A percentile compares a stretch with the other conserved stretches of the same genome.
Evolutionary conservation across 2,888 invertebrate genomes (phyloP).

Genomic region (Latrodectus elegans): DNA sequence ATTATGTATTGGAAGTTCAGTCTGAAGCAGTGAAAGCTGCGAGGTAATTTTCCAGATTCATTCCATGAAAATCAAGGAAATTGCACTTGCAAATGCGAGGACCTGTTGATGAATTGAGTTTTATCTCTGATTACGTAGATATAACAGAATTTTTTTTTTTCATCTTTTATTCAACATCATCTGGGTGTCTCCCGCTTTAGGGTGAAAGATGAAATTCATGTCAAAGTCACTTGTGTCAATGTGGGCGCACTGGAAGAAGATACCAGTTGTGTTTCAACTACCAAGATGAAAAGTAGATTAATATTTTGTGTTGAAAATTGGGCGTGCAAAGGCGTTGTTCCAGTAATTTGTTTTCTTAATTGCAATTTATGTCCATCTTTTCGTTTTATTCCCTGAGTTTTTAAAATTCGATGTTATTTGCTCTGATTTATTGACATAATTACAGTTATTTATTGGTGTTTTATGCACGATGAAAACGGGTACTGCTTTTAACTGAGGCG

Average conservation of each 20-base stretch:
- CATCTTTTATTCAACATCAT: constrained; percentile 1
- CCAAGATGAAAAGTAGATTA: constrained; percentile 32
- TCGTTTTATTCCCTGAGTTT: background rate
- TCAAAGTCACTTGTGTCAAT: constrained; percentile 5
- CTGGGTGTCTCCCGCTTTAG: constrained; percentile 25
- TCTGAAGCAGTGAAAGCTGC: background rate
- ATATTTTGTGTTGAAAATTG: constrained; percentile 50
- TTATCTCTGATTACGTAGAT: background rate
- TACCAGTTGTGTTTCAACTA: constrained; percentile 1
- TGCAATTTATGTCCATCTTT: background rate
- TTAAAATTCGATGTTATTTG: background rate
- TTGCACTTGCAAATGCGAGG: constrained; percentile 49
- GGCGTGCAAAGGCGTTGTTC: constrained; percentile 44
- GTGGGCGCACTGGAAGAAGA: background rate
- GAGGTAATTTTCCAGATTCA: background rate
- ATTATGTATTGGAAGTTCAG: background rate
- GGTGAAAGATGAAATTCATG: constrained; percentile 45
- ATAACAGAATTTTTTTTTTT: constrained; percentile 9
- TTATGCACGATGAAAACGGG: background rate
- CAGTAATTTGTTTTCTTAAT: constrained; percentile 42
- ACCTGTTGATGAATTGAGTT: constrained; percentile 16
- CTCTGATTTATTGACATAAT: background rate
- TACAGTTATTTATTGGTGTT: background rate
- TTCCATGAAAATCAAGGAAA: background rate
- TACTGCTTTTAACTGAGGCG: too few relatives aligned